Base-by-base conservation (phyloP, 2,113 vertebrate species). In the Psittacus erithacus region DNA sequence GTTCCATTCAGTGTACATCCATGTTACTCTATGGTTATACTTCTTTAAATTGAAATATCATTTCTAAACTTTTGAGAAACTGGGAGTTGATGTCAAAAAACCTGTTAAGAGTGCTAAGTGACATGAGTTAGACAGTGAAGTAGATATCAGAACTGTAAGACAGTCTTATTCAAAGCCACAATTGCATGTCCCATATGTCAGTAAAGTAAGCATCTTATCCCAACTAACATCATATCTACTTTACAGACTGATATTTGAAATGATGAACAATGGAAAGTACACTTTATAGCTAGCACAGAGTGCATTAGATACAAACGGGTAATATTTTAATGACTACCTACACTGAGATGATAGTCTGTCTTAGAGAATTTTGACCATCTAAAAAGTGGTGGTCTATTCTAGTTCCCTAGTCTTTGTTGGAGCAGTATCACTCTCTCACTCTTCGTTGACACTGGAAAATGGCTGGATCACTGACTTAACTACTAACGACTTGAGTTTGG, bases 131-230 rank as follows among this genome's bases (percentile, higher is more conserved):
- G 74, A 55, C 78, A 82, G 81, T 50, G 28, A 93, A 92, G 35
- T 67, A 93, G n/a, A 53, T 80, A 82, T 16, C 60, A 95, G 59
- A 95, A 86, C 43, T 70, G 52, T 67, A 62, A 93, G 50, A 92
- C 95, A 90, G 23, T 47, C 75, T n/a, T 88, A 87, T 50, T 95
- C 81, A 95, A 95, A 95, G 64, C 14, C 74, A 80, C 78, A 96
- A 88, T 82, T 92, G 65, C 25, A 68, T 69, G 59, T 75, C 50
- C 82, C 27, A 74, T 75, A 77, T 44, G 59, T 86, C 92, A 94
- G 74, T 76, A 82, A 85, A 92, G 94, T 64, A 97, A 94, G 73
- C 22, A 75, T 47, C 76, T 93, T 81, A 92, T 86, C 65, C 65
- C 41, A 85, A 13, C 55, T 75, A 86, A 46, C 46, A 8, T 89